These are phyloP conservation scores for Darevskia nairensis DNA, from an alignment of 2,797 vertebrate species.

Conservation along the genomic window DNA sequence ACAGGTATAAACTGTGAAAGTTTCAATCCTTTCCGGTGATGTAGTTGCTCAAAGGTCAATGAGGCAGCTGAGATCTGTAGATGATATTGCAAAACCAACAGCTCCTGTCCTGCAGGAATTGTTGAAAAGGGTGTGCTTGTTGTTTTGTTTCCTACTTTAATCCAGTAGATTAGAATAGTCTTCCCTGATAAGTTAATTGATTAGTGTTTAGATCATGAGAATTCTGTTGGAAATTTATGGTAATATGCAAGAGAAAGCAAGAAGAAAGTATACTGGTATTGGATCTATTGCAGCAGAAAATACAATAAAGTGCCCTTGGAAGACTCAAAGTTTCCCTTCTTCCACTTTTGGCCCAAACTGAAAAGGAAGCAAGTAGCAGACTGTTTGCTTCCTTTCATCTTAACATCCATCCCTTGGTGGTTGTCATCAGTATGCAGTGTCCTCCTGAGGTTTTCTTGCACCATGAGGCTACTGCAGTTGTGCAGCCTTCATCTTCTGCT, in stretches of 20 bases:
- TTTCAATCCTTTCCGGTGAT: background rate
- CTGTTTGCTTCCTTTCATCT: background rate
- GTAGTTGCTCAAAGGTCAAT: background rate
- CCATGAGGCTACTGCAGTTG: background rate
- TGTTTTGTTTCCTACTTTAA: background rate
- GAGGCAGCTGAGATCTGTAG: background rate
- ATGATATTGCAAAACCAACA: background rate
- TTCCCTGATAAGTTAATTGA: background rate
- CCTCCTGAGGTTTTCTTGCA: background rate
- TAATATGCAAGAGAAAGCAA: background rate
- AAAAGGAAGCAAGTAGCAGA: background rate
- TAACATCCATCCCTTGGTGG: too few species aligned
- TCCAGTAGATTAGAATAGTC: background rate
- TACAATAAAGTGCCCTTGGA: background rate
- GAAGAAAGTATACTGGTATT: background rate
- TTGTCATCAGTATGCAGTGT: background rate
- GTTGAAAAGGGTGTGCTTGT: background rate
- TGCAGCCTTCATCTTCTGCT: background rate
- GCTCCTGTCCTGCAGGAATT: background rate
- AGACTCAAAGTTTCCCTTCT: background rate
- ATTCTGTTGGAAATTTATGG: background rate
- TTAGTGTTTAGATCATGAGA: background rate
- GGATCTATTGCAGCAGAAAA: background rate
- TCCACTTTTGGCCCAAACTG: background rate
- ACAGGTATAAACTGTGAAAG: background rate